Evolutionary conservation across 2,797 vertebrate species (phyloP), one percentile per base, ranked within the genome.

Genomic region (Borostomias antarcticus): DNA sequence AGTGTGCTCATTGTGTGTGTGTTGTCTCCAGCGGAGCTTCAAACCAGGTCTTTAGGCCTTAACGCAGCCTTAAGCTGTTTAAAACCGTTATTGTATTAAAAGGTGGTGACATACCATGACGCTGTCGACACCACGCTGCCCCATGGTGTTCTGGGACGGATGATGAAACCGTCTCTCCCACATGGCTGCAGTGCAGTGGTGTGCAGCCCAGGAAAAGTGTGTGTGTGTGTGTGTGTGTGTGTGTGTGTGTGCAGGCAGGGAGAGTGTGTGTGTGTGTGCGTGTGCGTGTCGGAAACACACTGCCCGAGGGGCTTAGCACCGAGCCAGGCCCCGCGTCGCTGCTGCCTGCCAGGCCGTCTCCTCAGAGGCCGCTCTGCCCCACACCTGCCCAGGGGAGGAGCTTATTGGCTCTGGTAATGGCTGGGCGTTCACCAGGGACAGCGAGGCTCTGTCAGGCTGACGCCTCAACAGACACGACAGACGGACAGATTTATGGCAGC

Each of bases 81-180:
- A 61, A 61, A 68, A 68, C 58, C 30, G 29, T 40, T 45, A 61
- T 17, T 54, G 32, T 45, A 30, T 45, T 68, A 54, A 45, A 59
- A 54, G 58, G n/a, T 62, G 60, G 5, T 9, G 58, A 30, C 11
- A 37, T n/a, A 45, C 40, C 40, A 45, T 45, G 40, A 6, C n/a
- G 40, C 15, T n/a, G 35, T 37, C 11, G 11, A 58, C 35, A 62
- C 5, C 29, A 23, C 25, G 10, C 5, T 35, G 40, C 28, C 23
- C n/a, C 6, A 17, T 56, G 28, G 17, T 56, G 28, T 56, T 30
- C 28, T 56, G 52, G 10, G 2, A 56, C 13, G 40, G 30, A 56
- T 56, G 29, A 56, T 56, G 53, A 30, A 56, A 56, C 28, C 17
- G 17, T 56, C 53, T 56, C n/a, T 19, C 53, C 7, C 53, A 56